These are phyloP conservation scores for Rhinogobius similis DNA, from an alignment of 2,113 vertebrate genomes.

Conservation along the genomic window DNA sequence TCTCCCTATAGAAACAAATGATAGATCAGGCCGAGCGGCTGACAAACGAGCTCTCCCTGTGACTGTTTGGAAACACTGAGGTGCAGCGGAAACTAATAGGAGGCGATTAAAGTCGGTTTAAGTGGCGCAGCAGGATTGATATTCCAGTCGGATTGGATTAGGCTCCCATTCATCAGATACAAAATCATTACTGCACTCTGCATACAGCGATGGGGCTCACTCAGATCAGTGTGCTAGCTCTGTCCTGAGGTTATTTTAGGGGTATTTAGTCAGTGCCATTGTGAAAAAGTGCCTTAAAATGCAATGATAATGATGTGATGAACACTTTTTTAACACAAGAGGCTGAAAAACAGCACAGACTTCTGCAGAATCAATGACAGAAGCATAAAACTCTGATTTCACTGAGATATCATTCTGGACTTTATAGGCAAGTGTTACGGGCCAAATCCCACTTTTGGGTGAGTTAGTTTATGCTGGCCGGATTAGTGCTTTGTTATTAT, in stretches of 20 bases:
- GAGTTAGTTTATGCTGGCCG: too few relatives aligned
- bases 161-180: constrained; percentile 60
- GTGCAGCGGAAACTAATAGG: constrained; percentile 58
- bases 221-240: background rate
- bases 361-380: too few relatives aligned
- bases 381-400: too few relatives aligned
- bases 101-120: constrained; percentile 69
- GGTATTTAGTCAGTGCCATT: background rate
- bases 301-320: too few relatives aligned
- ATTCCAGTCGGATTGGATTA: constrained; percentile 64
- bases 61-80: constrained; percentile 62
- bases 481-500: too few relatives aligned
- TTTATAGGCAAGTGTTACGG: too few relatives aligned
- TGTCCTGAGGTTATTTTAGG: background rate
- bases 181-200: constrained; percentile 43
- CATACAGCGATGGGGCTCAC: background rate
- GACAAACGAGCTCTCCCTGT: constrained; percentile 55
- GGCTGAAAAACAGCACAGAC: too few relatives aligned
- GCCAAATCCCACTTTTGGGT: too few relatives aligned
- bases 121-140: constrained; percentile 60
- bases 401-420: too few relatives aligned
- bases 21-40: constrained; percentile 10
- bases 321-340: background rate
- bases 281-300: background rate
- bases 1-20: background rate